phyloP scores from a whole-genome alignment of 2,888 invertebrate genomes.

The Andricus quercusramuli region DNA sequence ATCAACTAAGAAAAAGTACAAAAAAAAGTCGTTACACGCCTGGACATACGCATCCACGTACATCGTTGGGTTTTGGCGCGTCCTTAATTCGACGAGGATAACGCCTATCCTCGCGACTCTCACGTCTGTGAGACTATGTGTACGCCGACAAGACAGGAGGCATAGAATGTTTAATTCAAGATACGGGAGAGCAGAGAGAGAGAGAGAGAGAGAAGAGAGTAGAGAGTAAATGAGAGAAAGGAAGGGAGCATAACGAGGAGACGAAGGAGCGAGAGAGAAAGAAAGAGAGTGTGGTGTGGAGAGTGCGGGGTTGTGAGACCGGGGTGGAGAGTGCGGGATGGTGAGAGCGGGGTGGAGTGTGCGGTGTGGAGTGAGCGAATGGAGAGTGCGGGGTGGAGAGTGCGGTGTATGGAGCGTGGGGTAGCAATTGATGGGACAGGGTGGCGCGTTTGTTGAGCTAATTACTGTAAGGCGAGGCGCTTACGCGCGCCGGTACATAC shows the following conservation, averaged over 20 bases:
- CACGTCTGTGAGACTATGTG: constrained; percentile 62
- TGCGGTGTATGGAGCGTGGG: constrained; percentile 67
- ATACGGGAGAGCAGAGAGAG: constrained; percentile 64
- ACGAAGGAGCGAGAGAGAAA: constrained; percentile 52
- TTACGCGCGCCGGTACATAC: constrained; percentile 77
- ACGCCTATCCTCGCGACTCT: constrained; percentile 55
- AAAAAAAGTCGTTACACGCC: constrained; percentile 29
- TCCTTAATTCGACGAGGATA: constrained; percentile 72
- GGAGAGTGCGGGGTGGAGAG: constrained; percentile 44
- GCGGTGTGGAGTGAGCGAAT: constrained; percentile 51
- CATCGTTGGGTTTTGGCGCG: constrained; percentile 62
- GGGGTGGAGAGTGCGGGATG: constrained; percentile 53
- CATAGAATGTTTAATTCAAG: constrained; percentile 78
- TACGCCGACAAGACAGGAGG: constrained; percentile 76
- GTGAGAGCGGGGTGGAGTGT: constrained; percentile 35
- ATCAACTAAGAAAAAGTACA: constrained; percentile 13
- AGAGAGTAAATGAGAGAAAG: constrained; percentile 51
- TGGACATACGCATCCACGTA: constrained; percentile 47
- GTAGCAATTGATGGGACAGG: constrained; percentile 78
- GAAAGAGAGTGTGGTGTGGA: constrained; percentile 49
- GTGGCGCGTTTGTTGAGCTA: constrained; percentile 78
- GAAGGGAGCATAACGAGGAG: constrained; percentile 41
- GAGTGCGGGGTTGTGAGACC: constrained; percentile 56
- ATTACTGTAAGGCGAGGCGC: constrained; percentile 78
- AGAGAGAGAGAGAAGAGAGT: constrained; percentile 51